Conservation (phyloP, 2,113 vertebrate species). For the Erinaceus europaeus region DNA sequence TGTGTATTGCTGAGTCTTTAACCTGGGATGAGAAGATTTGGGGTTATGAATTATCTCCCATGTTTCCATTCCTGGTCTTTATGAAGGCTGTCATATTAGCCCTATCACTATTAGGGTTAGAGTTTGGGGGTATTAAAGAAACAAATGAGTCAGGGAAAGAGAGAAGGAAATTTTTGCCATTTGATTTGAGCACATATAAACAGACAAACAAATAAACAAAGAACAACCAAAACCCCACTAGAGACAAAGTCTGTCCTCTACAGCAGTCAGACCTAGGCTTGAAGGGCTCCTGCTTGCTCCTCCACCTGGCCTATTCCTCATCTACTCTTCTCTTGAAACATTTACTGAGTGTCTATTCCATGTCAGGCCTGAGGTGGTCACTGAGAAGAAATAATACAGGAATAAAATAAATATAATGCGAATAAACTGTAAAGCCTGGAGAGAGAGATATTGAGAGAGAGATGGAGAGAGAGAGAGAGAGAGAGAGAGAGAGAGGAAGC, state of each 20-base stretch:
- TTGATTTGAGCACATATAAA: neutral
- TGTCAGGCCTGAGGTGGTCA: neutral
- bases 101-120: neutral
- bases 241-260: neutral
- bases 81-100: neutral
- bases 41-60: neutral
- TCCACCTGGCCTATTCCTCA: neutral
- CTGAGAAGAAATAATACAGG: conserved; percentile 15
- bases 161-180: neutral
- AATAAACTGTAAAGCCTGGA: too few relatives aligned
- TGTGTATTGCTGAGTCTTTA: neutral
- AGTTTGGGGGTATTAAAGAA: neutral
- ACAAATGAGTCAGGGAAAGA: neutral
- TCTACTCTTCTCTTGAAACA: neutral
- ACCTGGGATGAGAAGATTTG: neutral
- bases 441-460: neutral
- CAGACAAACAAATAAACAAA: too few relatives aligned
- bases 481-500: neutral
- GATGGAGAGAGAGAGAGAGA: neutral
- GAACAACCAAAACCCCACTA: too few relatives aligned
- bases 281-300: neutral
- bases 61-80: neutral
- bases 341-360: neutral
- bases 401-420: neutral
- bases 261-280: neutral